Evolutionary conservation across 2,888 invertebrate genomes (phyloP), one percentile per base, ranked within the genome.

Genomic region (Chrysolina americana): DNA sequence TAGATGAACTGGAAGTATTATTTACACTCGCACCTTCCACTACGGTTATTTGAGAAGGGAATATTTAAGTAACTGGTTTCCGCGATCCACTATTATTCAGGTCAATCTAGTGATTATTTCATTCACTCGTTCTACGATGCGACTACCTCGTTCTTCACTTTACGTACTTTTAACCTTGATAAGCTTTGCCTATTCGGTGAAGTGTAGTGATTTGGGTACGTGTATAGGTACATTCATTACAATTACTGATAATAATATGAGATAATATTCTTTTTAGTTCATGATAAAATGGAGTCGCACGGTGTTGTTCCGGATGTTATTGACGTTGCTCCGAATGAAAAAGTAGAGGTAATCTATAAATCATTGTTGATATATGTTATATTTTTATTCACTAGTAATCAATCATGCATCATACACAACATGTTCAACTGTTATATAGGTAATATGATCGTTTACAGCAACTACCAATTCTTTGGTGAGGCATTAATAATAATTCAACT

Each of bases 261-360:
- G 28, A 28, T n/a, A 53, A 11, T 21, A 11, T 19, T 53, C 10
- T 5, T 53, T 53, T 53, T 53, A 47, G 48, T 65, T 23, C 48
- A 23, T 23, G 47, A 76, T 73, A 79, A 71, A 70, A 85, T 86
- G 85, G 85, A 86, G 75, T 81, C 82, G 71, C 82, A 84, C 78
- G 81, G 76, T 68, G 80, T 87, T 23, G 84, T 87, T n/a, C 85
- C 86, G 1, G 86, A 86, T 75, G 86, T 87, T 17, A 84, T 87
- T 48, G 83, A 83, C 66, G 82, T 80, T 62, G 81, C 80, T 8
- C 87, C 86, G 4, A 73, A 77, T 6, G 71, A 81, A 74, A 70
- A 78, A 41, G 73, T 77, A 8, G 78, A 84, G 82, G 84, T 84
- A 72, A 36, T 15, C 15, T 47, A 47, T 0, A 15, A 47, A 47